These are phyloP conservation scores for Erpetoichthys calabaricus DNA, from an alignment of 2,797 vertebrate species.

Conservation along the genomic window DNA sequence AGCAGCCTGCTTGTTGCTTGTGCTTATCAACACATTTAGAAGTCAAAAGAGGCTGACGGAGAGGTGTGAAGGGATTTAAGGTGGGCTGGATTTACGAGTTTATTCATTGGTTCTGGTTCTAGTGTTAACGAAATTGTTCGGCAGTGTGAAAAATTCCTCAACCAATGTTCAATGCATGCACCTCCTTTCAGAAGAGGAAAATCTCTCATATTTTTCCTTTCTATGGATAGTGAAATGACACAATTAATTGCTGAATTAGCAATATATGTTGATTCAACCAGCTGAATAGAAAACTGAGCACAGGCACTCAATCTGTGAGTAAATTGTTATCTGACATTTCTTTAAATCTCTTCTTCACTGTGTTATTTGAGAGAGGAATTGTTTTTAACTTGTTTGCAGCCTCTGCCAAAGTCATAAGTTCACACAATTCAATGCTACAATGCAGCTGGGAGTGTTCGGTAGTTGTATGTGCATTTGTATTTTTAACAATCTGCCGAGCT, in stretches of 20 bases:
- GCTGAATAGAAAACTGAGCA: conserved; percentile 11
- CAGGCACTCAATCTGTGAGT: conserved; percentile 3
- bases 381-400: conserved; percentile 7
- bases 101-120: too few species aligned
- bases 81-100: too few species aligned
- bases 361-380: conserved; percentile 10
- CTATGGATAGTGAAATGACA: conserved; percentile 13
- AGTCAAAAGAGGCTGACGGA: too few species aligned
- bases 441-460: conserved; percentile 6
- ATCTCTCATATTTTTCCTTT: conserved; percentile 13
- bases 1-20: too few species aligned
- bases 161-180: conserved; percentile 11
- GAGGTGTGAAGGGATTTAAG: too few species aligned
- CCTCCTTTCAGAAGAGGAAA: conserved; percentile 15
- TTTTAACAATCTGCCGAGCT: conserved; percentile 7
- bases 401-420: conserved; percentile 9
- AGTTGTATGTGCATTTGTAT: conserved; percentile 12
- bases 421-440: conserved; percentile 8
- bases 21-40: too few species aligned
- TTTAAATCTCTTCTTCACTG: conserved; percentile 14
- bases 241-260: conserved; percentile 5
- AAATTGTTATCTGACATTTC: conserved; percentile 10
- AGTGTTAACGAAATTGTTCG: conserved; percentile 15
- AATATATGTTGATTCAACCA: conserved; percentile 8
- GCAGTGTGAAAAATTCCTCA: conserved; percentile 13